Evolutionary conservation across 2,888 invertebrate genomes (phyloP).

Genomic region (Tortricodes alternella): DNA sequence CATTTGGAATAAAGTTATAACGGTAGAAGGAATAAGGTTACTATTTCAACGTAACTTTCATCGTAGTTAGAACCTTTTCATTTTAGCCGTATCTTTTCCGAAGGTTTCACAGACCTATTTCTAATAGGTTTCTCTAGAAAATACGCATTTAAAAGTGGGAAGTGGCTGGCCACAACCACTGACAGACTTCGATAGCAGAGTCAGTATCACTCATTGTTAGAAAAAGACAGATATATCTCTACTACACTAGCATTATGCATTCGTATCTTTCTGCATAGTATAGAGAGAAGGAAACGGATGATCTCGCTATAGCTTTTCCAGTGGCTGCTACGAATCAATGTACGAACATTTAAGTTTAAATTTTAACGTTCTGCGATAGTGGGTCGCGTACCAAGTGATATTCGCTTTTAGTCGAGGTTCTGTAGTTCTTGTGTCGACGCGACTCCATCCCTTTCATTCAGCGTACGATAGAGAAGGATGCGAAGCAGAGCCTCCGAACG

Average conservation of each 20-base stretch:
- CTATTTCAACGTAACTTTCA: not conserved
- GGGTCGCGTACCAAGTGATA: conserved; percentile 53
- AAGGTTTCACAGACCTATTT: not conserved
- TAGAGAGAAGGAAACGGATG: not conserved
- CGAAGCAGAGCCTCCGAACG: not conserved
- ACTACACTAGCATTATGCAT: not conserved
- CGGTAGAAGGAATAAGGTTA: not conserved
- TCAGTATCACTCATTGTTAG: not conserved
- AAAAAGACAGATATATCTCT: not conserved
- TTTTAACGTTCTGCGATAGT: not conserved
- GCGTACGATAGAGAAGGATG: not conserved
- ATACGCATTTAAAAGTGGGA: conserved; percentile 22
- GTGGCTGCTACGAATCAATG: not conserved
- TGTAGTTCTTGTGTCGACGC: not conserved
- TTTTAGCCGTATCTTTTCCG: not conserved
- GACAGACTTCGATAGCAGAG: not conserved
- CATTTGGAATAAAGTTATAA: not conserved
- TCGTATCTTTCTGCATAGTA: not conserved
- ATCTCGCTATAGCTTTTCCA: not conserved
- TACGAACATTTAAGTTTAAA: not conserved
- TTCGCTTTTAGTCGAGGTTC: conserved; percentile 44
- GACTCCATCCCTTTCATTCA: not conserved
- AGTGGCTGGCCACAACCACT: conserved; percentile 7
- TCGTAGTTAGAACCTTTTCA: not conserved
- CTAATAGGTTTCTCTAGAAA: conserved; percentile 3